Conservation (phyloP, 2,113 vertebrate species). For the Osmerus mordax region DNA sequence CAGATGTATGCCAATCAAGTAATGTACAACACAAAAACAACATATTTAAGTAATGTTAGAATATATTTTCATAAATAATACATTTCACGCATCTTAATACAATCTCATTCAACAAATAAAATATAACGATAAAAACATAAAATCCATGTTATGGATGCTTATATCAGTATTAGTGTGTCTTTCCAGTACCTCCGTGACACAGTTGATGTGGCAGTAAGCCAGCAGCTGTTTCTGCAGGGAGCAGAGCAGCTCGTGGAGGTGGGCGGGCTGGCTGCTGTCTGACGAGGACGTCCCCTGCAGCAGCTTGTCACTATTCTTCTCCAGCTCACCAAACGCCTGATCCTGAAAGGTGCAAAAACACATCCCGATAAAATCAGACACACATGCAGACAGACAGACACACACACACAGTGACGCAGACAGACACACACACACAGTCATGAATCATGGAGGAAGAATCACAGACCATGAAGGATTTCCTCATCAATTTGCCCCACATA, state of each 20-base stretch:
- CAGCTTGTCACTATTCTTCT: slow-evolving; percentile 98
- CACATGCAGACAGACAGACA: background rate
- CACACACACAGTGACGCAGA: background rate
- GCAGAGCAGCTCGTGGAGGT: slow-evolving; percentile 94
- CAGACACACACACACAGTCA: slow-evolving; percentile 9
- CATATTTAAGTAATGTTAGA: too few species aligned
- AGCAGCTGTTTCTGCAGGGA: slow-evolving; percentile 95
- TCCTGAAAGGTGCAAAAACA: slow-evolving; percentile 70
- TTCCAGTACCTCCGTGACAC: slow-evolving; percentile 1
- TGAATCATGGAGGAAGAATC: slow-evolving; percentile 6
- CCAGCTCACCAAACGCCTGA: slow-evolving; percentile 95
- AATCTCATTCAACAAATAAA: background rate
- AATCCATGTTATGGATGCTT: too few species aligned
- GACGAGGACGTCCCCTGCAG: slow-evolving; percentile 86
- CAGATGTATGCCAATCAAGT: background rate
- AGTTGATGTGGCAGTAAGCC: slow-evolving; percentile 94
- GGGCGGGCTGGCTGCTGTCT: slow-evolving; percentile 95
- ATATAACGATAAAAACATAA: background rate
- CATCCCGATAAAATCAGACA: background rate
- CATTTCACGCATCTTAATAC: too few species aligned
- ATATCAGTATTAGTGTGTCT: background rate
- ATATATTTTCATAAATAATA: too few species aligned
- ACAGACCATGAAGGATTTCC: background rate
- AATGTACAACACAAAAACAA: background rate
- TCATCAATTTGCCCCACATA: too few species aligned